Percentiles rank a stretch among this genome's conserved stretches.
Evolutionary conservation across 1,140 invertebrate genomes (phyloP).

Genomic region (Myzus persicae): DNA sequence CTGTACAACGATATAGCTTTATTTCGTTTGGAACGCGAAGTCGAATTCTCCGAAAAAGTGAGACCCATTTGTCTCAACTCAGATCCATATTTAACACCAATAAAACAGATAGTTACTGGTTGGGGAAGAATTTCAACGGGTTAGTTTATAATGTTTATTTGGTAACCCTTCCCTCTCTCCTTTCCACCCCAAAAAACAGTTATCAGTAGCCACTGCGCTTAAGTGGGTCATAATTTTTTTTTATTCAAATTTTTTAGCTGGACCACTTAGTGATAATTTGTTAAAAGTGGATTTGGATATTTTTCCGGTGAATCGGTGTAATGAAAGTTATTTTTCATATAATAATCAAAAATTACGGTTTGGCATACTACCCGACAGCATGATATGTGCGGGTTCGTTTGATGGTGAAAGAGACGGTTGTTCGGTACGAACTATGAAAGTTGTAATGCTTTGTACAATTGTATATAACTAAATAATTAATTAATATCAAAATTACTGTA

Average conservation of each 20-base stretch:
- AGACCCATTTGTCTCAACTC: slow-evolving; percentile 67
- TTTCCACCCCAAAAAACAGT: too few relatives aligned
- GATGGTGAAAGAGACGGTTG: slow-evolving; percentile 1
- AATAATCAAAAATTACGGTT: background rate
- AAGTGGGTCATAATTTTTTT: background rate
- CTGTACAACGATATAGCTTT: slow-evolving; percentile 63
- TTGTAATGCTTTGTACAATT: background rate
- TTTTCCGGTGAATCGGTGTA: slow-evolving; percentile 59
- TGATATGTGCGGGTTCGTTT: slow-evolving; percentile 5
- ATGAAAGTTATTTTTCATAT: slow-evolving; percentile 59
- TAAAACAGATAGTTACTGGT: slow-evolving; percentile 66
- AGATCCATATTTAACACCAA: background rate
- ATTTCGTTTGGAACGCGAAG: slow-evolving; percentile 65
- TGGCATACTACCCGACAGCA: slow-evolving; percentile 5
- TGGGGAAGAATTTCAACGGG: slow-evolving; percentile 65
- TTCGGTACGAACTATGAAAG: background rate
- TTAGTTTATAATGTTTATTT: slow-evolving; percentile 41
- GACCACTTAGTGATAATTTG: slow-evolving; percentile 58
- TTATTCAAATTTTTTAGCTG: slow-evolving; percentile 34
- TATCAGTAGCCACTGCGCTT: background rate
- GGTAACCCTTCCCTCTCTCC: too few relatives aligned
- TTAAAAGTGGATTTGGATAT: slow-evolving; percentile 61
- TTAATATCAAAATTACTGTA: slow-evolving; percentile 62
- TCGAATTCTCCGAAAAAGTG: slow-evolving; percentile 63
- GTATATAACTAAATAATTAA: background rate